Evolutionary conservation across 2,797 vertebrate genomes (phyloP), one percentile per base, ranked within the genome.

Genomic region (Lindbergichthys nudifrons): DNA sequence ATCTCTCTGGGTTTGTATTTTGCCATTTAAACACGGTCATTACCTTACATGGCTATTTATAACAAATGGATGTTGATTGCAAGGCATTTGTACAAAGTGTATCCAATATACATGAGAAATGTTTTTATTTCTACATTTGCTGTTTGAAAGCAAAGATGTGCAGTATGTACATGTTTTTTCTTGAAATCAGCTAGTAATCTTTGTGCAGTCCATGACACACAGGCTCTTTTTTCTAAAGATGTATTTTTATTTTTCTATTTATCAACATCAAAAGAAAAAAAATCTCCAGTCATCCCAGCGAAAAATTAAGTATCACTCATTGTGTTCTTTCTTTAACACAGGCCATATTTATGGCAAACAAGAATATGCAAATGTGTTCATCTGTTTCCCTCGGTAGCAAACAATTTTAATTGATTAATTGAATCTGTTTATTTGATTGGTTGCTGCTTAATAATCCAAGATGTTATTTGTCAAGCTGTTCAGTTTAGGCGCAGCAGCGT

Each of bases 351-450:
- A 84, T 57, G 72, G 63, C 75, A 87, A 87, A 83, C 76, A 81
- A 46, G 52, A 75, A 89, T 84, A 94, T 93, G 93, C 81, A 90
- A 91, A 94, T 92, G 65, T 47, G 43, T 71, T 93, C 82, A 84
- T 92, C 90, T 90, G 87, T 77, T 86, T 89, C 69, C 87, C 92
- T 87, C 71, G 39, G 81, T 71, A 72, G 82, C 86, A 54, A 56
- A 74, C 64, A 6, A 75, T 87, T 92, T 89, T 89, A 93, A 93
- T 94, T 90, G 91, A 94, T 93, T 92, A 90, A 94, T 91, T 90
- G 89, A 89, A 77, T 75, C 87, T 89, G 72, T 85, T 90, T 87
- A 83, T 92, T 91, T 92, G 91, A 94, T 90, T 88, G 87, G 85
- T 81, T 86, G 80, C 62, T 53, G 86, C 72, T 91, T 87, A 84